Evolutionary conservation across 2,113 vertebrate species (phyloP), one percentile per base, ranked within the genome.

Genomic region (Callionymus lyra): DNA sequence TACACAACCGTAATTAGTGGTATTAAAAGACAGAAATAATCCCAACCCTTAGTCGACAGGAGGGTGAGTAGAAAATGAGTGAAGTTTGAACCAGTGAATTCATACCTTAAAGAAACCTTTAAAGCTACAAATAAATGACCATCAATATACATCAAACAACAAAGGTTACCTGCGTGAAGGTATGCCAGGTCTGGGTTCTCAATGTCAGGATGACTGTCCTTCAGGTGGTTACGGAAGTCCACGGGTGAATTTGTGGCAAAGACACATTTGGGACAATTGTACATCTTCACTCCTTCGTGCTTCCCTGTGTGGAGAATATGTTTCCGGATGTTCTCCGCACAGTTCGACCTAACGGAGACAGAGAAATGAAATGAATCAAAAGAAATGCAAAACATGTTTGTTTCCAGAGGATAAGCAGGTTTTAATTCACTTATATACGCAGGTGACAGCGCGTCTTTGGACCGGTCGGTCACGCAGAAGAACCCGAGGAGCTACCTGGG

Each of bases 251-350:
- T 99, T 31, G 91, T 97, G 53, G 88, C 91, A 4, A 85, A 88
- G 59, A 77, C 82, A 58, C 95, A 98, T 50, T 92, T 92, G 37
- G 95, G 95, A 55, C 95, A 99, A 84, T 99, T 99, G 74, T 99
- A 99, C 95, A 99, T 99, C 82, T 91, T 92, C 14, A 98, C 95
- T 0, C 95, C 94, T 70, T 98, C 94, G 1, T 99, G 95, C 38
- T 98, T 98, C 49, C 92, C 94, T 0, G 95, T 99, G 53, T 98
- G 94, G 6, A 99, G 81, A 49, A 99, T 99, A 74, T 99, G 95
- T 58, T 99, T 99, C 37, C 95, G 89, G 77, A 99, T 97, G 66
- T 99, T 99, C 80, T 98, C 94, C 2, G 95, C 94, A 70, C 95
- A 99, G 76, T 98, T 99, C n/a, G 95, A 99, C 72, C 95, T 99